Base-by-base conservation (phyloP, 1,140 invertebrate species). In the Eurytemora carolleeae region DNA sequence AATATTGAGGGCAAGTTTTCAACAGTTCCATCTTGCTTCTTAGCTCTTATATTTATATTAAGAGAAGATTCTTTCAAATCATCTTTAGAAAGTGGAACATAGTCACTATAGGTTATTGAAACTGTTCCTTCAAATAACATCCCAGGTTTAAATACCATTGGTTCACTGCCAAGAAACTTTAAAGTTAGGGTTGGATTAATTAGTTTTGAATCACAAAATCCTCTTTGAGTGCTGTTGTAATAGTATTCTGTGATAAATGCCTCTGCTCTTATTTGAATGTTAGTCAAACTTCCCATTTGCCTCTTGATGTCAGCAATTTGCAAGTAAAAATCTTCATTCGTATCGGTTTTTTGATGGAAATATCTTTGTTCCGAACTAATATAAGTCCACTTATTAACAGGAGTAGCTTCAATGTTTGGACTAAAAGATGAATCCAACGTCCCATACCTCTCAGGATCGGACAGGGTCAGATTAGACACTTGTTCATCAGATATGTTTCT, bases 111-210 rank as follows among this genome's bases (percentile, higher is more conserved):
- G 2, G 62, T 65, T 7, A 67, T 63, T 19, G 66, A 59, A 16
- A 67, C 54, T 63, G 65, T 60, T 20, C 70, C 67, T 22, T 71
- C 71, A 63, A 78, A 73, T 1, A 73, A 70, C 66, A 77, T 74
- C 61, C 76, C 74, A 2, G 79, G 79, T 67, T 76, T 79, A 66
- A 80, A 82, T 24, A 77, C 70, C 52, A 74, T 67, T 1, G 77
- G 73, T 31, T 67, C 67, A 24, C 72, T 68, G 21, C 77, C 77
- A 1, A 81, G 67, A 68, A 80, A 80, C 24, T 71, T 68, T 1
- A 82, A 61, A 54, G 69, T 68, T 2, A 78, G 63, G 12, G 68
- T 67, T 15, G 72, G 70, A 25, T 71, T 70, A 58, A 77, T 75
- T 3, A 81, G 71, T 52, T 74, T 66, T 2, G 77, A 75, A 55